Base-by-base conservation (phyloP, 2,113 vertebrate genomes). In the Mandrillus leucophaeus region DNA sequence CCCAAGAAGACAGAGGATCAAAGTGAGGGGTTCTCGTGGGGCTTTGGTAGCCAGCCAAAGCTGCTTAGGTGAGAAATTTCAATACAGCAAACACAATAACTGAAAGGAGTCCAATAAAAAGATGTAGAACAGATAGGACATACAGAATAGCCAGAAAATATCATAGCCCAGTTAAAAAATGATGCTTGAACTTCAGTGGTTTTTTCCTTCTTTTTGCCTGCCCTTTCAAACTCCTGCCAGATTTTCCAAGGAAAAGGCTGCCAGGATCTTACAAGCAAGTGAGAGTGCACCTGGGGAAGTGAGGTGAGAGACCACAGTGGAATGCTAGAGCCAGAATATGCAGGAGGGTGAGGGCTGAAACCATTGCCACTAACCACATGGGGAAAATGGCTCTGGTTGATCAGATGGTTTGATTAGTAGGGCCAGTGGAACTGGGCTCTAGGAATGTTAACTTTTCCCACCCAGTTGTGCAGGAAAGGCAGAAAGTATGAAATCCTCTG, bases 1-100 rank as follows among this genome's bases (percentile, higher is more conserved):
- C 83, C 64, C 66, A 93, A 92, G 70, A 73, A 95, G 82, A 84
- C 70, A 95, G 43, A 91, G 81, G 40, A 89, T 72, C 78, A 73
- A 94, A 95, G 66, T 16, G 73, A 96, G 59, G 66, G 76, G 22
- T 27, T 85, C 72, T 72, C 16, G 0, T n/a, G 50, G 64, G 96
- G 68, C 88, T 90, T 86, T 61, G 20, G 38, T 64, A 50, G 23
- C 48, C 81, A n/a, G 48, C 40, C 70, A 89, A 83, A 73, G 68
- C 23, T 82, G 38, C 27, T 43, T 86, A 27, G 10, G 14, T 61
- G 22, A 38, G 78, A 95, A 97, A 92, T 76, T 38, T 97, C 38
- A 86, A 72, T 52, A 94, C 13, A 35, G 68, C n/a, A 66, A 57
- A 61, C 57, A 32, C 8, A 43, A 22, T 2, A 43, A 61, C 48